Percentiles rank a stretch among this genome's conserved stretches.
Conservation (phyloP, 2,888 invertebrate genomes). For the Habrosyne pyritoides region DNA sequence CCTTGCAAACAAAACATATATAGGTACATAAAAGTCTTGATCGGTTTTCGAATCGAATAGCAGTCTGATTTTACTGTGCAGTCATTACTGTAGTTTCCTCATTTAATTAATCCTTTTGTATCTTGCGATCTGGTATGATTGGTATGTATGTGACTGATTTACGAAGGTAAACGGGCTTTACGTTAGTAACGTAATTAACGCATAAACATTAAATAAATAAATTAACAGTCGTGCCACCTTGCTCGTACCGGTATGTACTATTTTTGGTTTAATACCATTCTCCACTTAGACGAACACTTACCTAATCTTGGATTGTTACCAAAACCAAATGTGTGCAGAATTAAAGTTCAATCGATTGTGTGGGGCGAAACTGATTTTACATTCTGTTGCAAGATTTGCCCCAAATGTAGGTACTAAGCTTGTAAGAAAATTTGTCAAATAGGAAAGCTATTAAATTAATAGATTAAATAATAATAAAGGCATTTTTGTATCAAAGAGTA, state of each 20-base stretch:
- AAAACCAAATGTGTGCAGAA: no score
- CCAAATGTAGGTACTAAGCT: no score
- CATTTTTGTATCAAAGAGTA: no score
- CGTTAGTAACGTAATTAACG: constrained; percentile 21
- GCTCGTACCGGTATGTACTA: constrained; percentile 7
- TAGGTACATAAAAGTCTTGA: no score
- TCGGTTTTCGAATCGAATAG: neutral
- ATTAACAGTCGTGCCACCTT: constrained; percentile 22
- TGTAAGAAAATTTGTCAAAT: no score
- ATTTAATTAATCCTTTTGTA: neutral
- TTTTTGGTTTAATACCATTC: neutral
- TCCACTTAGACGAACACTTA: neutral
- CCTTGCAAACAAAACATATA: no score
- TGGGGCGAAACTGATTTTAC: no score
- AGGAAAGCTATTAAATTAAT: no score
- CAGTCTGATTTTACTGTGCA: neutral
- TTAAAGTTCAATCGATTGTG: no score
- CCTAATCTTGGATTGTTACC: no score
- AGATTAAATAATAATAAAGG: no score
- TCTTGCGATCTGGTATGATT: constrained; percentile 8
- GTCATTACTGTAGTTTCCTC: neutral
- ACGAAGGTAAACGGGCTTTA: constrained; percentile 32
- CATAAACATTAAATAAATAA: constrained; percentile 21
- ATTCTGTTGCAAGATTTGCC: no score
- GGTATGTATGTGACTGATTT: constrained; percentile 19